Base-by-base conservation (phyloP, 2,113 vertebrate genomes). In the Thinocorus orbignyianus region DNA sequence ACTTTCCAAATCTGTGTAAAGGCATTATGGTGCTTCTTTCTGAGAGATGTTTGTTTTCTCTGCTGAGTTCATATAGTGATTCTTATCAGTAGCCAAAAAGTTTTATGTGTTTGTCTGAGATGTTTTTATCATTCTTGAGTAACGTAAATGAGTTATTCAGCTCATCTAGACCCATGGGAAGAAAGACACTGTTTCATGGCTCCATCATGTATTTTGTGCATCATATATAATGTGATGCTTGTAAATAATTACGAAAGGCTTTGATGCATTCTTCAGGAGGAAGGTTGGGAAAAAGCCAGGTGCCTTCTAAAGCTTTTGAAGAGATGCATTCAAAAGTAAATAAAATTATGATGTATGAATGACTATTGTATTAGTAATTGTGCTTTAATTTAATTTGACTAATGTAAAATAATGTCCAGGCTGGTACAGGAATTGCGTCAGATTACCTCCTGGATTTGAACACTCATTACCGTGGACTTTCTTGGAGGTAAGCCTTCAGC, bases 401-500 rank as follows among this genome's bases (percentile, higher is more conserved):
- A 60, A 25, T 94, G 86, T 44, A 61, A 96, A 88, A 94, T 94
- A 31, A 92, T 52, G 44, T 95, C 66, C 92, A 99, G 99, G 99
- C 99, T 90, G 99, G 97, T 82, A 98, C 98, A 93, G 99, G 99
- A 82, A 98, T 98, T 78, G 98, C 98, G 9, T 98, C 99, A 39
- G 87, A 98, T 52, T 97, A 98, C 55, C 93, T 99, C 20, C 55
- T 97, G 12, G 98, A 98, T 73, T 92, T 99, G 55, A 9, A 31
- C 17, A 99, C 90, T 8, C 83, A 99, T 79, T 99, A 99, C 92
- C 98, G 99, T 15, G 99, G 99, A 30, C 96, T 99, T 44, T 99
- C 99, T 23, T 99, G 98, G 97, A 98, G 99, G 99, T 99, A 95
- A 97, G 96, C 52, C 48, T 58, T 89, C 22, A 54, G 37, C 22